phyloP scores from a whole-genome alignment of 2,113 vertebrate genomes.

The Anseranas semipalmata region DNA sequence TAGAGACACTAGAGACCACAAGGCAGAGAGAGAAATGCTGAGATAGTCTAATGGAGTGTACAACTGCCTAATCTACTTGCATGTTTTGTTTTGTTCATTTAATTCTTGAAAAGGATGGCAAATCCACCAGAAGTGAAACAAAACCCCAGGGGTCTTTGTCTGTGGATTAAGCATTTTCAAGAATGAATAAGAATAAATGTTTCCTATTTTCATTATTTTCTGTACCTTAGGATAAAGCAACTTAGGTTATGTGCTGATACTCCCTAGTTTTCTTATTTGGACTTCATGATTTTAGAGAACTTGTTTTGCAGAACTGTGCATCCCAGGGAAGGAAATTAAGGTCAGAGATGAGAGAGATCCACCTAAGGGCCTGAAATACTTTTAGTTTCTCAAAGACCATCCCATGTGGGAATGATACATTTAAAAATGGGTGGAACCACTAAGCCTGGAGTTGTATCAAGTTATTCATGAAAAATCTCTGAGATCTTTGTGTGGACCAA shows the following conservation, averaged over 20 bases:
- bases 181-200: not conserved
- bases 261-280: not conserved
- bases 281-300: not conserved
- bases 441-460: constrained; percentile 32
- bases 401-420: constrained; percentile 11
- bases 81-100: constrained; percentile 19
- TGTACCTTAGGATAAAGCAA: constrained; percentile 6
- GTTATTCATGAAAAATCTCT: constrained; percentile 20
- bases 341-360: constrained; percentile 19
- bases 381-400: constrained; percentile 27
- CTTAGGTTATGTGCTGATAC: not conserved
- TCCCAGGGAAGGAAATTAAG: constrained; percentile 10
- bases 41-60: not conserved
- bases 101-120: constrained; percentile 25
- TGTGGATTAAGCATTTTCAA: not conserved
- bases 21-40: not conserved
- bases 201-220: constrained; percentile 18
- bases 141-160: not conserved
- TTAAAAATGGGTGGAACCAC: constrained; percentile 37
- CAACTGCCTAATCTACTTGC: not conserved
- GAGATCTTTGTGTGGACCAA: constrained; percentile 10
- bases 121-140: constrained; percentile 30
- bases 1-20: not conserved
- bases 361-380: constrained; percentile 30
- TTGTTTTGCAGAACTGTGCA: not conserved